Evolutionary conservation across 2,113 vertebrate genomes (phyloP), one percentile per base, ranked within the genome.

Genomic region (Halichoerus grypus): DNA sequence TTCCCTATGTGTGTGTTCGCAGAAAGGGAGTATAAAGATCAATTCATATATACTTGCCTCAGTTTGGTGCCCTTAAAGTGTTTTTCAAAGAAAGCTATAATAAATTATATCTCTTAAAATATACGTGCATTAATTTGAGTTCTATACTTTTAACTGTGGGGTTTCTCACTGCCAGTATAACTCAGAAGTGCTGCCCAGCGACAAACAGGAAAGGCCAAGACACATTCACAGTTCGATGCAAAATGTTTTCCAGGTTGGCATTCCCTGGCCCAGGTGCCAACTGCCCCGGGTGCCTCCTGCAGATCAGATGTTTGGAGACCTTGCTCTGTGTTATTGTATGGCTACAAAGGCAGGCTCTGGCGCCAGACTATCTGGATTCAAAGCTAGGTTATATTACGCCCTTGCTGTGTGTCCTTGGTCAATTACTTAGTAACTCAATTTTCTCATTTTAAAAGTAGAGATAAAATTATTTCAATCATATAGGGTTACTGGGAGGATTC

Each of bases 381-480:
- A 92, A 86, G 24, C 26, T 51, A 46, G 53, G 8, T 39, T 69
- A 7, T 24, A 4, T 18, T 59, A 51, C 24, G n/a, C 67, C 46
- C 84, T 36, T 77, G 11, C 21, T 90, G 7, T 61, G 22, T 14
- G 6, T 72, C 1, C 10, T 65, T 72, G 16, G 84, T 69, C 82
- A 53, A 71, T 39, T 80, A 49, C 28, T 57, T 33, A 4, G 1
- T 63, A 80, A 67, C 19, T 89, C 46, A 65, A 6, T 80, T 88
- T 90, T 85, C 36, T 95, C 26, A 49, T 57, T 77, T 88, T 39
- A 89, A 89, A 88, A 87, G 26, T 51, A 53, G 24, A 9, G 4
- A 79, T 87, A 82, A 97, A 72, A 83, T 65, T 67, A 88, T 86
- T 74, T 51, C 85, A 95, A 24, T 87, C 91, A 51, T n/a, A 71